phyloP scores from a whole-genome alignment of 2,888 invertebrate species.

The Nomada hirtipes region DNA sequence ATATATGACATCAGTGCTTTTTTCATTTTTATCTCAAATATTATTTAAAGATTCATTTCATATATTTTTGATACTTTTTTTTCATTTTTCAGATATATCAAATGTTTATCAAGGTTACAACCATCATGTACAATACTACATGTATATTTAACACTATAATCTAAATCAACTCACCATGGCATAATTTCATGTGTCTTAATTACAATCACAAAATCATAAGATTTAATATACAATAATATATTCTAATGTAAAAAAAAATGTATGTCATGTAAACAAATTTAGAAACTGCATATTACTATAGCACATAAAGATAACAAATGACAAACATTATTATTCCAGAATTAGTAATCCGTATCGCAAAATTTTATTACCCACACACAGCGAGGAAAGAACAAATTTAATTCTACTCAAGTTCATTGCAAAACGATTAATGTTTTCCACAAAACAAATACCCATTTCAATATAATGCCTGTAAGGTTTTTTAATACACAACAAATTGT shows the following conservation, averaged over 20 bases:
- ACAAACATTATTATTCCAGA: constrained; percentile 9
- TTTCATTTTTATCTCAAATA: not conserved
- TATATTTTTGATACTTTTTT: not conserved
- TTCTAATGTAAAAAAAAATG: constrained; percentile 33
- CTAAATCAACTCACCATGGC: constrained; percentile 74
- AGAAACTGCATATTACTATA: constrained; percentile 24
- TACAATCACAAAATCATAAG: constrained; percentile 23
- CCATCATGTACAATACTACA: constrained; percentile 3
- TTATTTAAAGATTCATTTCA: not conserved
- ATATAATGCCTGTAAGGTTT: constrained; percentile 49
- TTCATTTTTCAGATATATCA: not conserved
- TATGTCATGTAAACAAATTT: constrained; percentile 33
- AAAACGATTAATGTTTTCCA: not conserved
- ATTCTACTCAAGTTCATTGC: not conserved
- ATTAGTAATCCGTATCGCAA: not conserved
- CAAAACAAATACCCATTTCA: constrained; percentile 56
- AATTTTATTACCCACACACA: not conserved
- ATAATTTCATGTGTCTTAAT: constrained; percentile 57
- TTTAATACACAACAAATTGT: constrained; percentile 33
- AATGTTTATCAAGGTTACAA: constrained; percentile 33
- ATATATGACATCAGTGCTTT: constrained; percentile 7
- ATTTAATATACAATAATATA: constrained; percentile 21
- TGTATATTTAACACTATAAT: not conserved
- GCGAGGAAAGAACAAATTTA: not conserved
- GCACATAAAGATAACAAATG: constrained; percentile 39